Evolutionary conservation across 2,797 vertebrate genomes (phyloP).

Genomic region (Muscicapa striata): DNA sequence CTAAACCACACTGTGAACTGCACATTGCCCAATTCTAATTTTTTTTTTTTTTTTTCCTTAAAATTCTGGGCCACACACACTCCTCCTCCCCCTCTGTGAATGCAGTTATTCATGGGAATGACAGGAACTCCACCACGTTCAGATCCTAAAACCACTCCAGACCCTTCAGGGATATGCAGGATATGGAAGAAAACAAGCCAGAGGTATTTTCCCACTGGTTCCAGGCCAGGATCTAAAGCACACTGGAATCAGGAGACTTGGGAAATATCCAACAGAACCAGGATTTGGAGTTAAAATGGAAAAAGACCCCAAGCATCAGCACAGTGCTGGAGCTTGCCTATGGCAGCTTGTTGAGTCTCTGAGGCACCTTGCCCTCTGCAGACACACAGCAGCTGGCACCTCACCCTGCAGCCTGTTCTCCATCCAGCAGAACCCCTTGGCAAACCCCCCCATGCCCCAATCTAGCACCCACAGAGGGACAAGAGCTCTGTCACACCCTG

Average conservation of each 20-base stretch:
- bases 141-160: not conserved
- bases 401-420: not conserved
- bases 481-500: not conserved
- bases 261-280: not conserved
- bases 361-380: not conserved
- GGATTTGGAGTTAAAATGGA: not conserved
- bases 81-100: not conserved
- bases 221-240: not conserved
- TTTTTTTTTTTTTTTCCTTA: not conserved
- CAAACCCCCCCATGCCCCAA: not conserved
- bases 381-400: not conserved
- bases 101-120: not conserved
- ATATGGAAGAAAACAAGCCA: not conserved
- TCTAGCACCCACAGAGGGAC: not conserved
- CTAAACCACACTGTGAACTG: not conserved
- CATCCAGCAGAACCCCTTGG: not conserved
- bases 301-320: not conserved
- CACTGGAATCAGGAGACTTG: not conserved
- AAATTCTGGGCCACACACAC: not conserved
- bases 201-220: not conserved
- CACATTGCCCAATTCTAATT: not conserved
- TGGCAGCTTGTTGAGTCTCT: fast-evolving
- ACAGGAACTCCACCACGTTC: not conserved
- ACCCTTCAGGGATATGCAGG: not conserved
- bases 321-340: fast-evolving